Percentiles rank a stretch among this genome's conserved stretches.
Evolutionary conservation across 2,797 vertebrate genomes (phyloP).

Genomic region (Percopsis omiscomaycus): DNA sequence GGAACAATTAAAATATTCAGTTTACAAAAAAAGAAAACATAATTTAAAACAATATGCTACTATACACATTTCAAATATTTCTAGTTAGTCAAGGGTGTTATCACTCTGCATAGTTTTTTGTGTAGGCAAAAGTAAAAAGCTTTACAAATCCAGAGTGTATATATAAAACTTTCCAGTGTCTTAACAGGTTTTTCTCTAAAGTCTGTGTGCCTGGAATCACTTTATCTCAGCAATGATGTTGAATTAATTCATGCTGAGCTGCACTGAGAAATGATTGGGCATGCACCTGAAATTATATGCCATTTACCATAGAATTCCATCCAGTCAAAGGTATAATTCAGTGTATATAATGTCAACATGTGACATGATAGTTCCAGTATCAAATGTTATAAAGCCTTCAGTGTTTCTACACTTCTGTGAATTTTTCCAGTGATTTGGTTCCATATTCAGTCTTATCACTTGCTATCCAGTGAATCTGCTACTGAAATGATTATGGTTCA

Average conservation of each 20-base stretch:
- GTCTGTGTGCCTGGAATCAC: too few relatives aligned
- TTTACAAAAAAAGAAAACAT: slow-evolving; percentile 32
- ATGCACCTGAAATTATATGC: slow-evolving; percentile 41
- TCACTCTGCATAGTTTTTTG: slow-evolving; percentile 40
- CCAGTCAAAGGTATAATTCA: slow-evolving; percentile 57
- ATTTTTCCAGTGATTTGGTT: slow-evolving; percentile 64
- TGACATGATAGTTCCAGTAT: slow-evolving; percentile 42
- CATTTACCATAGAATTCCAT: slow-evolving; percentile 47
- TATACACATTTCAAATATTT: slow-evolving; percentile 38
- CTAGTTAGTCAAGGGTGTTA: slow-evolving; percentile 46
- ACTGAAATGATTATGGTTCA: slow-evolving; percentile 19
- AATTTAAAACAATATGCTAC: slow-evolving; percentile 26
- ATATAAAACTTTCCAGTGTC: slow-evolving; percentile 10
- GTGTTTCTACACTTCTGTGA: slow-evolving; percentile 51
- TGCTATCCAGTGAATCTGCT: slow-evolving; percentile 49
- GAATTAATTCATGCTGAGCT: too few relatives aligned
- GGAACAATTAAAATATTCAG: slow-evolving; percentile 27
- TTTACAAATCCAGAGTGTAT: slow-evolving; percentile 38
- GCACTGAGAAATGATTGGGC: slow-evolving; percentile 48
- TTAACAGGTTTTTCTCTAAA: not conserved
- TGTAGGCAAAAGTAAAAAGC: slow-evolving; percentile 30
- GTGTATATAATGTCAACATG: slow-evolving; percentile 66
- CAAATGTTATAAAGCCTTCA: slow-evolving; percentile 45
- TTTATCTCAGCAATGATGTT: too few relatives aligned
- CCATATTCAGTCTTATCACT: slow-evolving; percentile 54